Base-by-base conservation (phyloP, 2,797 vertebrate genomes). In the Gymnocypris eckloni region DNA sequence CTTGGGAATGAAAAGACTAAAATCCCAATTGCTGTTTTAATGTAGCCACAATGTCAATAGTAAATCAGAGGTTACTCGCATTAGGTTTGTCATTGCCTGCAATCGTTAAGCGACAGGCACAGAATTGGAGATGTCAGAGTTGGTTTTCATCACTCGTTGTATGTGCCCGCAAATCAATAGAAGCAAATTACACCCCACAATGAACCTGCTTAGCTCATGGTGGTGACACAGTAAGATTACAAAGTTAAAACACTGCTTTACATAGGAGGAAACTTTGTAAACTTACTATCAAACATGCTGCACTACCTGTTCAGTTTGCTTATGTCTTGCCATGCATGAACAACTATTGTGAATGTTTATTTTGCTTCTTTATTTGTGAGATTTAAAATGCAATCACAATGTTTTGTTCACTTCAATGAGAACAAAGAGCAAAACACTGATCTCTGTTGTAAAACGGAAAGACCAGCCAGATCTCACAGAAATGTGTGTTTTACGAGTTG, bases 141-240 rank as follows among this genome's bases (percentile, higher is more conserved):
- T 89, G 86, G 84, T 94, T 92, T 91, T 89, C 90, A 81, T 94
- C 93, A 93, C 76, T 91, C 82, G 89, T 88, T 90, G 89, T 90
- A 86, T 84, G 84, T 81, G 18, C 79, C 84, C 87, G 73, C 25
- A 48, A 76, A 93, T 94, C 93, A 90, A 89, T 92, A 90, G 81
- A 86, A 87, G 84, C 87, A 93, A 88, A 94, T 94, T 93, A 92
- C 83, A 85, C 85, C 87, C 83, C 82, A 89, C 84, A 86, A 86
- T 6, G 7, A 88, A 88, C 81, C 64, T 71, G 25, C 64, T 5
- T 52, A 75, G 86, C 80, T 87, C 84, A 39, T 41, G 7, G 86
- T 91, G 88, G 85, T 28, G 25, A 54, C 64, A 83, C n/a, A 88
- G 82, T 56, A 37, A 82, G 87, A 86, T 81, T 90, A 56, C 81